Evolutionary conservation across 1,140 invertebrate genomes (phyloP), one percentile per base, ranked within the genome.

Genomic region (Acromyrmex echinatior): DNA sequence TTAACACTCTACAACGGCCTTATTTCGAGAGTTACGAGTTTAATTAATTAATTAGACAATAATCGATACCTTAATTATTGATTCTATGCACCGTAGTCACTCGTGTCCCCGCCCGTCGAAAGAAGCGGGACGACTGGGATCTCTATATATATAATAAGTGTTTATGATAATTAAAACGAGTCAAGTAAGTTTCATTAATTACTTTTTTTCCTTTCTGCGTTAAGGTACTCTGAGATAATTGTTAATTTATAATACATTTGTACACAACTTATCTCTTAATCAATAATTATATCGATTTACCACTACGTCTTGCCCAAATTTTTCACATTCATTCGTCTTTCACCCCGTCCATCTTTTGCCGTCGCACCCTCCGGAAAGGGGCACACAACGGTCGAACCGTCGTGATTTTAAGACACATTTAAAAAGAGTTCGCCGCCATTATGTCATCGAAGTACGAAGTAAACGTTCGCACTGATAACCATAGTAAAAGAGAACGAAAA

Each of bases 201-300:
- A 81, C 35, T 88, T 80, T 87, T 86, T 84, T 88, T 87, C 86
- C 77, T 77, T 89, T 88, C 87, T 91, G 88, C 70, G 79, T 88
- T 76, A 91, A 92, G 91, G 88, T 92, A 92, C 92, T 92, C 86
- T 91, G 88, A 79, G 90, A 92, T 90, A 91, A 92, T 92, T 88
- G 86, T 90, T 93, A 93, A 93, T 94, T 94, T 90, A 93, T 92
- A 92, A 93, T 94, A 94, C 94, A 94, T 94, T 94, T 94, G 93
- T 94, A 94, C 93, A 94, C 79, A 94, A 94, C 91, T 93, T 94
- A 93, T 92, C 86, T 87, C 90, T 94, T 94, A 94, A 93, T 93
- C 82, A 92, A 92, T 93, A 94, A 94, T 93, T 93, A 91, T 92
- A 85, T 91, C 91, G 90, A 93, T 92, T 93, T 90, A 92, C 86